These are phyloP conservation scores for Drosophila leontia DNA, from an alignment of 1,140 invertebrate genomes.

Conservation along the genomic window DNA sequence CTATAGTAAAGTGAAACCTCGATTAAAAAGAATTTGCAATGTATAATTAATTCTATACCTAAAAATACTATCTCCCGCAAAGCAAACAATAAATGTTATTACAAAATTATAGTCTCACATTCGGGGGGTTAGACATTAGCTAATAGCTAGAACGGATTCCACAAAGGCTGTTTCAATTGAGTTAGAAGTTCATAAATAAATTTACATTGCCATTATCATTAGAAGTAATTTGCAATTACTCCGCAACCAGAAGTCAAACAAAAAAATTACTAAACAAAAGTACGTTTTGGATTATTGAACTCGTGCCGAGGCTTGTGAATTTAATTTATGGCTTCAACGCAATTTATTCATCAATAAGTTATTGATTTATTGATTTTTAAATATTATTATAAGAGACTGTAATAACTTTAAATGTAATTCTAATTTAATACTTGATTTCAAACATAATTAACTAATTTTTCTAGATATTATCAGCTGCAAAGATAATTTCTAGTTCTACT, in stretches of 20 bases:
- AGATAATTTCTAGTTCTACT: not conserved
- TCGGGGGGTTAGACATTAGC: not conserved
- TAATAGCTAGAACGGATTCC: not conserved
- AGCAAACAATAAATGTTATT: conserved; percentile 6
- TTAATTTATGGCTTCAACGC: not conserved
- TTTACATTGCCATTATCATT: not conserved
- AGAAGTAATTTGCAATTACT: not conserved
- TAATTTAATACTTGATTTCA: not conserved
- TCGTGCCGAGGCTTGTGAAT: not conserved
- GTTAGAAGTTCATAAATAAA: conserved; percentile 11
- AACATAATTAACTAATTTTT: no score
- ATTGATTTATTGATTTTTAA: not conserved
- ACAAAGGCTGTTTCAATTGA: not conserved
- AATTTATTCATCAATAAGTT: not conserved
- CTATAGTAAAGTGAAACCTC: not conserved
- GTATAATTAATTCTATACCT: not conserved
- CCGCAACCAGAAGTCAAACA: not conserved
- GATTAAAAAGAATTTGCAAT: not conserved
- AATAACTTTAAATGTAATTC: not conserved
- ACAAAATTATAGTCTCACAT: not conserved
- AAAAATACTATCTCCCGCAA: not conserved
- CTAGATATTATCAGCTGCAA: no score
- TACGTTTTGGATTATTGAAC: not conserved
- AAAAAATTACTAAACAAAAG: not conserved
- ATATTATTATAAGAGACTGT: not conserved